Evolutionary conservation across 2,113 vertebrate species (phyloP), one percentile per base, ranked within the genome.

Genomic region (Coreoperca whiteheadi): DNA sequence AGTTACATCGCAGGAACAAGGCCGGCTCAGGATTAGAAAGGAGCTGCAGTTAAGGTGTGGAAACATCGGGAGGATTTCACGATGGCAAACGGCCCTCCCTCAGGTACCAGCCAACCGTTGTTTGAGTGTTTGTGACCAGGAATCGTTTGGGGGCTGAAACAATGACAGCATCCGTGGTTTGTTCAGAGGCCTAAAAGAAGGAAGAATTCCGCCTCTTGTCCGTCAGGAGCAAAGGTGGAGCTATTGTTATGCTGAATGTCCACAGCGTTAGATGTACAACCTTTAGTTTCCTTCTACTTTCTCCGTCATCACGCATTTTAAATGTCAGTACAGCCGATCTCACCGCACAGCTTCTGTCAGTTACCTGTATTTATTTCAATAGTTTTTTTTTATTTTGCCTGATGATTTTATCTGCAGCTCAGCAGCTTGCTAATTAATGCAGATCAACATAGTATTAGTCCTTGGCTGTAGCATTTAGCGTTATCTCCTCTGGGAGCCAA

Each of bases 41-140:
- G 50, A 73, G 66, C 65, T 64, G 48, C 74, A 63, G 61, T 34
- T 50, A 20, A 53, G 18, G 56, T 68, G 79, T 68, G 56, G 50
- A 78, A 46, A 25, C 46, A 71, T 10, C 46, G 46, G 57, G 56
- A 28, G 81, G 66, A 86, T 61, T 25, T 54, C 63, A 64, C n/a
- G 46, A 79, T 82, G 87, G 64, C 50, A 51, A 66, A 57, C 59
- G 50, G 68, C 51, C n/a, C 21, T 65, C 1, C 4, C 41, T 66
- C 86, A 84, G 87, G 88, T 87, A 89, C 68, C 8, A 8, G 48
- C 56, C 18, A 30, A 53, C 23, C 56, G 51, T 73, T 63, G 2
- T 71, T 68, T 16, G 10, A 46, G 50, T 81, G 56, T 81, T n/a
- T 76, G n/a, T 34, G 34, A 11, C 18, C 1, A 60, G 53, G 25